These are phyloP conservation scores for Yponomeuta plumbellus DNA, from an alignment of 2,888 invertebrate species.

Conservation along the genomic window DNA sequence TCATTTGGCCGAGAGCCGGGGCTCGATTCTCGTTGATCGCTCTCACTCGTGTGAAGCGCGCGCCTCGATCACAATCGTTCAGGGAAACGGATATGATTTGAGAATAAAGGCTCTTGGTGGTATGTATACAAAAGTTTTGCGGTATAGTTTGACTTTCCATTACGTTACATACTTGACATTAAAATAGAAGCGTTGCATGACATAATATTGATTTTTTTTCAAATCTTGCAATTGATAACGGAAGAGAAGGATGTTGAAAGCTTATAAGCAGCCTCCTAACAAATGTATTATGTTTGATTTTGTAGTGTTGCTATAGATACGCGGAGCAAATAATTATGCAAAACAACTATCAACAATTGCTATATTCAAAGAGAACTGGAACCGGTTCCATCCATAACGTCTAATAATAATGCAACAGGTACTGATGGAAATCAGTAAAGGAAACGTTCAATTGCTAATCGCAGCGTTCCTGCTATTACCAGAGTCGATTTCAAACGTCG, in stretches of 20 bases:
- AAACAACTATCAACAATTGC: conserved; percentile 36
- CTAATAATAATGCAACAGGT: conserved; percentile 20
- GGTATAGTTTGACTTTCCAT: too few species aligned
- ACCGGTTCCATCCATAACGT: conserved; percentile 29
- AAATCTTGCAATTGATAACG: too few species aligned
- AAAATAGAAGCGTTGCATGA: too few species aligned
- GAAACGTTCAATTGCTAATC: conserved; percentile 17
- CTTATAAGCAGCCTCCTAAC: conserved; percentile 24
- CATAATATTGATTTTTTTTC: too few species aligned
- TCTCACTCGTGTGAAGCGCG: not conserved
- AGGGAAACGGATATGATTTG: not conserved
- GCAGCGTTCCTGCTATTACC: conserved; percentile 14
- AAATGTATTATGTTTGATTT: not conserved
- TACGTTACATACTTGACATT: too few species aligned
- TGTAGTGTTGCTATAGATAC: conserved; percentile 2
- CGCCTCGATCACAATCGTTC: not conserved
- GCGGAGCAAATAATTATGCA: conserved; percentile 30
- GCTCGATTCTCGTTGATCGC: conserved; percentile 18
- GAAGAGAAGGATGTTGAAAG: too few species aligned
- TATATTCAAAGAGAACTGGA: conserved; percentile 28
- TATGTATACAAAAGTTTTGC: too few species aligned
- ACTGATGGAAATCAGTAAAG: conserved; percentile 19
- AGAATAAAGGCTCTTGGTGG: not conserved
- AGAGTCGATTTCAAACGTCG: not conserved
- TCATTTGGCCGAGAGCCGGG: conserved; percentile 51